Percentiles rank a stretch among this genome's conserved stretches.
Conservation (phyloP, 2,888 invertebrate species). For the Lampropteryx suffumata region DNA sequence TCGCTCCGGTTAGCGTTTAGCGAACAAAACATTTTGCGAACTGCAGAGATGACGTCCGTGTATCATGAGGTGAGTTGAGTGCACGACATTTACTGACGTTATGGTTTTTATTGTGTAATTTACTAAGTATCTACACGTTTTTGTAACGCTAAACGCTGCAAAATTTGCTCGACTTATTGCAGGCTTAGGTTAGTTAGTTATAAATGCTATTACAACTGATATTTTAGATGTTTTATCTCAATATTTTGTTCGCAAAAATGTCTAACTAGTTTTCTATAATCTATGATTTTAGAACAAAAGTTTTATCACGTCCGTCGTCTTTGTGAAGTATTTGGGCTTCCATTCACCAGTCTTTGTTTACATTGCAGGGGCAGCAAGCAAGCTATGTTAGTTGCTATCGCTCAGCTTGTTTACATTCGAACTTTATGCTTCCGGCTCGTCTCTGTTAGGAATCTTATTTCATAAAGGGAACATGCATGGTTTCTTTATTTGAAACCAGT, state of each 20-base stretch:
- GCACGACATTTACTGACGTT: constrained; percentile 75
- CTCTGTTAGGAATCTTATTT: constrained; percentile 34
- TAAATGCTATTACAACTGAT: constrained; percentile 27
- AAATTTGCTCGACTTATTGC: constrained; percentile 30
- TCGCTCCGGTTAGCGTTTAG: constrained; percentile 44
- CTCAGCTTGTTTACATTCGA: constrained; percentile 46
- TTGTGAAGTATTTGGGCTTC: constrained; percentile 38
- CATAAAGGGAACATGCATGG: constrained; percentile 11
- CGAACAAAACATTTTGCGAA: constrained; percentile 57
- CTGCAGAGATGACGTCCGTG: constrained; percentile 69
- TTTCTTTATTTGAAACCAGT: neutral
- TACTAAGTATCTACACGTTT: constrained; percentile 35
- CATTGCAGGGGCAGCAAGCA: constrained; percentile 40
- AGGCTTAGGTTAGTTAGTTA: constrained; percentile 18
- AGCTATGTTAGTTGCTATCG: constrained; percentile 43
- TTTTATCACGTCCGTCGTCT: constrained; percentile 31
- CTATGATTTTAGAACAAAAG: neutral
- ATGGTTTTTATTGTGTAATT: constrained; percentile 69
- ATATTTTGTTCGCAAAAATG: neutral
- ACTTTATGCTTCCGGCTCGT: constrained; percentile 34
- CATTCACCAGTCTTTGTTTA: constrained; percentile 45
- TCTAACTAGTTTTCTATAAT: too few species aligned
- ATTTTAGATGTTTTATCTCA: constrained; percentile 30
- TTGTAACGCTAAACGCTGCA: constrained; percentile 13
- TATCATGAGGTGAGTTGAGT: constrained; percentile 80